Evolutionary conservation across 2,888 invertebrate species (phyloP), one percentile per base, ranked within the genome.

Genomic region (Agonopterix alstromeriana): DNA sequence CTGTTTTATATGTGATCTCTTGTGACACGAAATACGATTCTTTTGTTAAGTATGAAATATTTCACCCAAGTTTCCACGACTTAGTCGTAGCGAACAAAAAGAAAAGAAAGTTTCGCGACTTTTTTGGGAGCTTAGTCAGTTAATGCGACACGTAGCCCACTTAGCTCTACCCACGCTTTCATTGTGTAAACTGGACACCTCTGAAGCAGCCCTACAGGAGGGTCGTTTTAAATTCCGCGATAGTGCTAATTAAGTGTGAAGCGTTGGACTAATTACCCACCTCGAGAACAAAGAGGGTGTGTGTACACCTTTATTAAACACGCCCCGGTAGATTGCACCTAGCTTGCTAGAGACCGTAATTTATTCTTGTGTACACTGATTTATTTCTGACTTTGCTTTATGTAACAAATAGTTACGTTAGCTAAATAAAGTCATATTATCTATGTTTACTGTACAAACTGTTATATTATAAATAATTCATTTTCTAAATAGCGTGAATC

Each of bases 221-320:
- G 61, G 62, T 56, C 65, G 65, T 68, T 73, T 73, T 65, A 67
- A 74, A 70, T 66, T 63, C 65, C 56, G 60, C 56, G 60, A 69
- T 71, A 70, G 70, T 70, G 61, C 65, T 74, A 74, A 74, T 76
- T 73, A 71, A 63, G 70, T 70, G 68, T 69, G 67, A 75, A 76
- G 69, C 69, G 68, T 64, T 58, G 50, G 58, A 62, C 70, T 74
- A 75, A 77, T 76, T 75, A 70, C 63, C 52, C 51, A 53, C 54
- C 58, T 57, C 55, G 49, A 59, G 60, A 67, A 73, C 70, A 73
- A 73, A 72, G 62, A 63, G 57, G 53, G 51, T 51, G 46, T 63
- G 62, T 66, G 56, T 63, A 54, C 61, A 56, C 63, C 55, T 65
- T 67, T 66, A 66, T 62, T 65, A 62, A 67, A 63, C 57, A 57